Conservation (phyloP, 2,888 invertebrate genomes). For the Leptothorax acervorum region DNA sequence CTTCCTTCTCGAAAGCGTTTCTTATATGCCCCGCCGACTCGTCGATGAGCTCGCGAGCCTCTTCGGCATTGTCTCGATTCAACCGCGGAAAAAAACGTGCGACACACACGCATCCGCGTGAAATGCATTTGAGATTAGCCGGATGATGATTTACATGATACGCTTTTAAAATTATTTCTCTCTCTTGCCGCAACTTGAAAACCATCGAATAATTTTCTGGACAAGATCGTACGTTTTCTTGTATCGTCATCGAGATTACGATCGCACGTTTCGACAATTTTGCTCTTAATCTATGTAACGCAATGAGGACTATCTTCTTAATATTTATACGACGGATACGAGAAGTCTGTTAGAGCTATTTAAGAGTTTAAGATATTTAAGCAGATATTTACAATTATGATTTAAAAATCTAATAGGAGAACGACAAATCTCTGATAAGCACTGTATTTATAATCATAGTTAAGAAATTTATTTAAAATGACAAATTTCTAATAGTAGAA, state of each 20-base stretch:
- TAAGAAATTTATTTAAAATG: conserved; percentile 43
- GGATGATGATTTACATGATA: neutral
- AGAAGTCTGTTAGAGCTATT: conserved; percentile 31
- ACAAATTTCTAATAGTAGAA: conserved; percentile 27
- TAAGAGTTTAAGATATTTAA: conserved; percentile 52
- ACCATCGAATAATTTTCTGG: neutral
- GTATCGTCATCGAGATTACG: neutral
- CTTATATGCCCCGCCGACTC: neutral
- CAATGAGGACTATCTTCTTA: neutral
- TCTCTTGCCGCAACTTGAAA: neutral
- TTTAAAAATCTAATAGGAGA: conserved; percentile 21
- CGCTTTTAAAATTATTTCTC: neutral
- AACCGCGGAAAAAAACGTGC: conserved; percentile 8
- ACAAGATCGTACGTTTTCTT: neutral
- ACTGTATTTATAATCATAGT: conserved; percentile 36
- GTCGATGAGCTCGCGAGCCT: conserved; percentile 50
- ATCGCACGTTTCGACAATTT: conserved; percentile 8
- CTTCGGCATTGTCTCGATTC: conserved; percentile 59
- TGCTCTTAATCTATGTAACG: neutral
- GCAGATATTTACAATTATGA: conserved; percentile 24
- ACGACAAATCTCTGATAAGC: conserved; percentile 16
- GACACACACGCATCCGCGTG: neutral
- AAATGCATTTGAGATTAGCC: neutral
- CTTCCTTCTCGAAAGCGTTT: conserved; percentile 12
- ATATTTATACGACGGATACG: conserved; percentile 27